Evolutionary conservation across 2,888 invertebrate genomes (phyloP).

Genomic region (Entomobrya multifasciata): DNA sequence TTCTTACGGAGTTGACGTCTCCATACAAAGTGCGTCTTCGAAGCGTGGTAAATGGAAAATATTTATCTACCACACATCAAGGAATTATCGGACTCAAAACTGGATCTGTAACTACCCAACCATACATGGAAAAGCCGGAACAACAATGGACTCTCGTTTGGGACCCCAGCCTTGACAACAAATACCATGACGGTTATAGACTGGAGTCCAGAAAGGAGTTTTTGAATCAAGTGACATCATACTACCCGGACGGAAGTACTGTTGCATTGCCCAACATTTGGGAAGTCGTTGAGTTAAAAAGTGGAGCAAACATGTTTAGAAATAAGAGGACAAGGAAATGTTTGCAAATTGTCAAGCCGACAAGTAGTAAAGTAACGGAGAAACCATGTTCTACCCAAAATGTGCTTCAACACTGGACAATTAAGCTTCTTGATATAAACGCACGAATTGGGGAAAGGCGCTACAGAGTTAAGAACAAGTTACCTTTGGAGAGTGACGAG

Average conservation of each 20-base stretch:
- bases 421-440: constrained; percentile 64
- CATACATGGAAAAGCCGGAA: constrained; percentile 40
- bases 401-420: constrained; percentile 69
- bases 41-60: constrained; percentile 59
- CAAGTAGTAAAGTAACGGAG: constrained; percentile 62
- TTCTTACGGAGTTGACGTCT: constrained; percentile 73
- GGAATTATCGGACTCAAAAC: constrained; percentile 72
- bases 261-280: constrained; percentile 73
- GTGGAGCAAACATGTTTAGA: constrained; percentile 59
- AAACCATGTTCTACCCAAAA: constrained; percentile 68
- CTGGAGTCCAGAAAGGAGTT: constrained; percentile 72
- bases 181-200: constrained; percentile 69
- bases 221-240: constrained; percentile 72
- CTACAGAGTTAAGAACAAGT: constrained; percentile 8
- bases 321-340: constrained; percentile 73
- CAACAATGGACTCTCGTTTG: constrained; percentile 70
- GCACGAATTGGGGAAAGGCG: constrained; percentile 53
- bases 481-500: constrained; percentile 22
- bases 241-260: constrained; percentile 73
- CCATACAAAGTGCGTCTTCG: constrained; percentile 67
- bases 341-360: constrained; percentile 62
- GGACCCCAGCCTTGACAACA: constrained; percentile 70
- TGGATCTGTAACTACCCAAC: constrained; percentile 66
- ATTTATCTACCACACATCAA: constrained; percentile 68
- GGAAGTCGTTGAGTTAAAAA: constrained; percentile 69